Percentiles rank a stretch among this genome's conserved stretches.
phyloP scores from a whole-genome alignment of 2,113 vertebrate genomes.

The Passer domesticus region DNA sequence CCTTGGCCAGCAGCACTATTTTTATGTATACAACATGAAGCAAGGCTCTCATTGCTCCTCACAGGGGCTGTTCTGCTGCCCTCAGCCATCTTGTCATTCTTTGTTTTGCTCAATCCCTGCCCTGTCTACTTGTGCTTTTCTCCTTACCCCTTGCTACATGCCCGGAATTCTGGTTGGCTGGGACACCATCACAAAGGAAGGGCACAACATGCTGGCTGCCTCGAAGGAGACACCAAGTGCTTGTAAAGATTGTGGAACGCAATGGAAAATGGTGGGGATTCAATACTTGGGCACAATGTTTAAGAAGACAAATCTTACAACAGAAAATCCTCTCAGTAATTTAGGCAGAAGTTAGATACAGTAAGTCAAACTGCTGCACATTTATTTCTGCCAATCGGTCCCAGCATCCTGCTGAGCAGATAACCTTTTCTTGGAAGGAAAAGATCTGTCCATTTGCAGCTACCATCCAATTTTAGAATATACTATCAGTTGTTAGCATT shows the following conservation, averaged over 20 bases:
- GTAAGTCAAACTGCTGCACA: background rate
- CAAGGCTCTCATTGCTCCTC: background rate
- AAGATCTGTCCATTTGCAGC: background rate
- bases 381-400: slow-evolving; percentile 13
- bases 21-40: background rate
- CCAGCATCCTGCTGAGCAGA: slow-evolving; percentile 12
- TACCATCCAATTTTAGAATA: background rate
- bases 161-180: fast-evolving
- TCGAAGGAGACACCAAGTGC: background rate
- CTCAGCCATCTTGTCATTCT: background rate
- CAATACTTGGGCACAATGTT: background rate
- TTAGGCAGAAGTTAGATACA: slow-evolving; percentile 15
- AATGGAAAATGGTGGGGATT: background rate
- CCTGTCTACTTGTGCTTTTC: background rate
- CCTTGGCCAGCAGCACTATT: background rate
- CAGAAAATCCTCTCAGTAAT: background rate
- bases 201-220: fast-evolving
- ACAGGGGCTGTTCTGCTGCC: background rate
- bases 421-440: slow-evolving; percentile 45
- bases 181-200: background rate
- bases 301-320: background rate
- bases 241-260: background rate
- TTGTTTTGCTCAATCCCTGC: background rate
- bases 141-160: background rate
- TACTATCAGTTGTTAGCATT: background rate